Conservation (phyloP, 2,113 vertebrate genomes). For the Scophthalmus maximus region DNA sequence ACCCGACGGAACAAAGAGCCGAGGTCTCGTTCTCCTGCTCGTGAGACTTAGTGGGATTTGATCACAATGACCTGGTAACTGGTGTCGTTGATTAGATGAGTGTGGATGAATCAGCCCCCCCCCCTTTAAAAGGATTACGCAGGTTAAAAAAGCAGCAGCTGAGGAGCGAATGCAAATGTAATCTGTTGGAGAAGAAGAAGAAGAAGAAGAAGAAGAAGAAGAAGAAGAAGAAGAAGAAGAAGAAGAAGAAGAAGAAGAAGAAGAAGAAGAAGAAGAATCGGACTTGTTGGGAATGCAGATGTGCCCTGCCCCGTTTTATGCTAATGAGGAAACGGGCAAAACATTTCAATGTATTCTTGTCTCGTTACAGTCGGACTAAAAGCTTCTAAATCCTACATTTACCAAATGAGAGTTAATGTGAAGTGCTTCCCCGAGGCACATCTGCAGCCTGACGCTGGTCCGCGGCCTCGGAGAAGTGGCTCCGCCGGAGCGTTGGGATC, state of each 20-base stretch:
- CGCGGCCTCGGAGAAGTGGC: slow-evolving; percentile 87
- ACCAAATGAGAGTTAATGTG: slow-evolving; percentile 99
- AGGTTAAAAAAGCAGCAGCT: slow-evolving; percentile 63
- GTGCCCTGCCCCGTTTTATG: slow-evolving; percentile 88
- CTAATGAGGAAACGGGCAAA: slow-evolving; percentile 89
- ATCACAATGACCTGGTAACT: slow-evolving; percentile 78
- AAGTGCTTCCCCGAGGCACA: slow-evolving; percentile 98
- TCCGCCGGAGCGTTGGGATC: slow-evolving; percentile 89
- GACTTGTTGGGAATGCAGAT: slow-evolving; percentile 91
- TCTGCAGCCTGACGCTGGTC: slow-evolving; percentile 95
- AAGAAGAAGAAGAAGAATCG: slow-evolving; percentile 55
- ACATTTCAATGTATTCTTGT: slow-evolving; percentile 98
- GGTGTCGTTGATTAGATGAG: slow-evolving; percentile 80
- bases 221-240: slow-evolving; percentile 45
- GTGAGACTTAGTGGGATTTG: slow-evolving; percentile 75
- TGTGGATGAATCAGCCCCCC: slow-evolving; percentile 68
- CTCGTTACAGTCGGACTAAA: slow-evolving; percentile 92
- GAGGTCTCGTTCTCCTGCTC: slow-evolving; percentile 58
- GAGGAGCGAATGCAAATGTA: slow-evolving; percentile 69
- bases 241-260: slow-evolving; percentile 40
- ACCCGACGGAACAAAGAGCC: slow-evolving; percentile 29
- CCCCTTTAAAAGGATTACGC: slow-evolving; percentile 75
- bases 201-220: slow-evolving; percentile 53
- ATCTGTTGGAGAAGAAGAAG: slow-evolving; percentile 53
- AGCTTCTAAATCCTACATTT: slow-evolving; percentile 98